Conservation (phyloP, 2,797 vertebrate genomes). For the Melanotaenia boesemani region DNA sequence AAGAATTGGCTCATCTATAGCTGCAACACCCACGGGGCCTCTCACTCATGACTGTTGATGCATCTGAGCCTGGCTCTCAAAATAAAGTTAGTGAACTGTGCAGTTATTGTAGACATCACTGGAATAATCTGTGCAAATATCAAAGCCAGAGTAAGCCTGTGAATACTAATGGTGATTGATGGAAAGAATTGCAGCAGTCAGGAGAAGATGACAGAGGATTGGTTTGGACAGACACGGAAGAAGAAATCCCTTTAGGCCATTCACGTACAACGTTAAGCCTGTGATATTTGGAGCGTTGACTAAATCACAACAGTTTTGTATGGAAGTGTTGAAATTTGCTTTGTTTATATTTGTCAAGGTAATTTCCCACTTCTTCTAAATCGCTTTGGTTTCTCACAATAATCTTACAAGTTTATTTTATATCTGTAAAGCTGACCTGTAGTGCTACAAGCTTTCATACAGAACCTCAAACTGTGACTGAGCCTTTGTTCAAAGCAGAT, state of each 20-base stretch:
- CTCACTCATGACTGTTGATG: conserved; percentile 52
- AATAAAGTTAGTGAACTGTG: conserved; percentile 66
- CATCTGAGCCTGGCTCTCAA: conserved; percentile 57
- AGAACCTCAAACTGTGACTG: background rate
- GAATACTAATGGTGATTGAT: conserved; percentile 66
- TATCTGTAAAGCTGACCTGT: background rate
- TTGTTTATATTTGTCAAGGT: conserved; percentile 16
- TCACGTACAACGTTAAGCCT: conserved; percentile 39
- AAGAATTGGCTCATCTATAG: conserved; percentile 56
- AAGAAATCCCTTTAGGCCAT: conserved; percentile 36
- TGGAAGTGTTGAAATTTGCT: conserved; percentile 26
- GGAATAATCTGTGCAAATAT: conserved; percentile 74
- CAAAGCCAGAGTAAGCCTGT: conserved; percentile 36
- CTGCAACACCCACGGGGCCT: conserved; percentile 58
- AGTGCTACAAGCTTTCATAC: background rate
- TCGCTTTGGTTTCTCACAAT: background rate
- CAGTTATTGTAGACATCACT: conserved; percentile 68
- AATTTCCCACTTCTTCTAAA: background rate
- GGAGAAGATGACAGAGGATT: conserved; percentile 52
- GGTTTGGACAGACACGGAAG: conserved; percentile 64
- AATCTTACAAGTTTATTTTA: conserved; percentile 6
- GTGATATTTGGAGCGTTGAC: conserved; percentile 35
- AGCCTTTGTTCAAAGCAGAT: background rate
- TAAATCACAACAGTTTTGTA: conserved; percentile 23
- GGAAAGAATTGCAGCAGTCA: conserved; percentile 59